Evolutionary conservation across 2,113 vertebrate genomes (phyloP).

Genomic region (Oceanites oceanicus): DNA sequence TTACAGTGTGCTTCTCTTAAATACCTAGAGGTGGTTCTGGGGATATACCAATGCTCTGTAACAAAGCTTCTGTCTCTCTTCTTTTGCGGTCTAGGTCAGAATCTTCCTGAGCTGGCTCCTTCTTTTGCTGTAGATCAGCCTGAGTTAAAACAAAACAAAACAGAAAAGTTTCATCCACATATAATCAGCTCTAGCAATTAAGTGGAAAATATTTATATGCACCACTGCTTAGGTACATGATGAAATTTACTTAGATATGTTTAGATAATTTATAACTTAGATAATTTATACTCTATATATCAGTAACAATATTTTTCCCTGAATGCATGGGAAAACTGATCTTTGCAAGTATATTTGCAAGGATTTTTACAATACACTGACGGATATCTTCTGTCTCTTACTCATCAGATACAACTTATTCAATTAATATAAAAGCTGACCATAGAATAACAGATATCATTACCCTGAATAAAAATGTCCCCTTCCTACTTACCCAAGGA

Average conservation of each 20-base stretch:
- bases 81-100: conserved; percentile 95
- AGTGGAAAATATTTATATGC: not conserved
- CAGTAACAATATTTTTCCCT: not conserved
- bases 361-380: not conserved
- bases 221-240: not conserved
- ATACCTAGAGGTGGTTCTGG: conserved; percentile 94
- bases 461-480: not conserved
- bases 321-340: not conserved
- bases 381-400: not conserved
- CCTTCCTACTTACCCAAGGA: not conserved
- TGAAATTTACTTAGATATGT: not conserved
- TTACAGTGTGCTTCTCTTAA: conserved; percentile 27
- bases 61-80: conserved; percentile 92
- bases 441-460: not conserved
- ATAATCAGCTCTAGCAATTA: not conserved
- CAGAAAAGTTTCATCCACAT: not conserved
- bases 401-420: not conserved
- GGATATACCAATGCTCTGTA: conserved; percentile 97
- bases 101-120: conserved; percentile 86
- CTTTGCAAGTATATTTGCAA: not conserved
- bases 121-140: conserved; percentile 90
- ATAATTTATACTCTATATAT: not conserved
- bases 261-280: not conserved
- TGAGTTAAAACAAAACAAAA: not conserved
- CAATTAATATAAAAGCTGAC: not conserved